phyloP scores from a whole-genome alignment of 2,797 vertebrate genomes.

The Bradypodion pumilum region DNA sequence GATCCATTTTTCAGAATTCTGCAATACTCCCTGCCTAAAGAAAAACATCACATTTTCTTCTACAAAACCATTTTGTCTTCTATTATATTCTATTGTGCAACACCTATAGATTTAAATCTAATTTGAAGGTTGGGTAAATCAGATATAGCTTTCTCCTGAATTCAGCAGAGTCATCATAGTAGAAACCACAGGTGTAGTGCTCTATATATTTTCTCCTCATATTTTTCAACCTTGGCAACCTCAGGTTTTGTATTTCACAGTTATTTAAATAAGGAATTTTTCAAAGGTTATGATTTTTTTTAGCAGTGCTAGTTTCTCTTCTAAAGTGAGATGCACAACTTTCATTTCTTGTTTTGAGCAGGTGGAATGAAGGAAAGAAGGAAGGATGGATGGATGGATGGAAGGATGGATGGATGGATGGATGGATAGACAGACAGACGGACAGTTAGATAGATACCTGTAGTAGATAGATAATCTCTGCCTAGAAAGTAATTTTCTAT shows the following conservation, averaged over 20 bases:
- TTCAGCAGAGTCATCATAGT: background rate
- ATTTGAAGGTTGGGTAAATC: slow-evolving; percentile 1
- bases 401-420: background rate
- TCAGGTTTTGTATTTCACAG: background rate
- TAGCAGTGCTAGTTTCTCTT: background rate
- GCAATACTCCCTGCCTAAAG: background rate
- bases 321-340: background rate
- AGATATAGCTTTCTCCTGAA: slow-evolving; percentile 12
- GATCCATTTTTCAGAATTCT: background rate
- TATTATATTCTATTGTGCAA: background rate
- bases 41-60: background rate
- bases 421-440: no score
- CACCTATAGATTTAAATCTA: background rate
- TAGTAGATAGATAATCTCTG: no score
- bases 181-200: background rate
- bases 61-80: background rate
- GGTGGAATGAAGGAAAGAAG: background rate
- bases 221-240: background rate
- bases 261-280: slow-evolving; percentile 25
- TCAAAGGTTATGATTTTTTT: background rate
- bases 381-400: background rate
- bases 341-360: background rate
- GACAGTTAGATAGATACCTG: no score
- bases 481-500: background rate
- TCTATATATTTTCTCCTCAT: background rate